Evolutionary conservation across 1,140 invertebrate species (phyloP), one percentile per base, ranked within the genome.

Genomic region (Meloidogyne floridensis): DNA sequence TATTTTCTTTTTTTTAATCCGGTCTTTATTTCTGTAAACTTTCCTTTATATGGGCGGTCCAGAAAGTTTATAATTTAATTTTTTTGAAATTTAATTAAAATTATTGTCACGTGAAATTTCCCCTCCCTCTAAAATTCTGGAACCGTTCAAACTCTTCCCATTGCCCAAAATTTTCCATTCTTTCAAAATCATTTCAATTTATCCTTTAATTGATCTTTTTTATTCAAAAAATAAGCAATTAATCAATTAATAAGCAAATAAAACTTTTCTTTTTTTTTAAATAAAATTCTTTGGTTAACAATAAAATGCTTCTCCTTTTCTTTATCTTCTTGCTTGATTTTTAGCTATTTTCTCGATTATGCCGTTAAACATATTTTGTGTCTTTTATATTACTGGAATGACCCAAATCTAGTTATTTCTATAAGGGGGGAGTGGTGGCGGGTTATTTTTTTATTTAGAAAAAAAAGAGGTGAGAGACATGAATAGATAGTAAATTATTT

Each of bases 321-420:
- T 51, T 73, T 73, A 15, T 7, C 73, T 75, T 75, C 72, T 73
- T 73, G 20, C 32, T 20, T 47, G 13, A 54, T 53, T 75, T 75
- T 47, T 20, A 47, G 47, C 15, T 3, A 73, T 73, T 42, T 75
- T 75, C 9, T 75, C 59, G 53, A 54, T 65, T 65, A 6, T 65
- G 59, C 59, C 59, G 59, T n/a, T n/a, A n/a, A n/a, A n/a, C 7
- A 65, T 65, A 5, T 65, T 54, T 54, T 54, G 8, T 9, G 9
- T 54, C 53, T 54, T 54, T 54, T 54, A 54, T 54, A 54, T 65
- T 65, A 65, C 15, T 65, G 15, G 59, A 65, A 65, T 65, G 59
- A 65, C 59, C 59, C 59, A 65, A 65, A 65, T 65, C 59, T 65
- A 65, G 59, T 65, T 56, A n/a, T 65, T 65, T 65, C 59, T 65